Conservation (phyloP, 2,113 vertebrate genomes). For the Athene cunicularia region DNA sequence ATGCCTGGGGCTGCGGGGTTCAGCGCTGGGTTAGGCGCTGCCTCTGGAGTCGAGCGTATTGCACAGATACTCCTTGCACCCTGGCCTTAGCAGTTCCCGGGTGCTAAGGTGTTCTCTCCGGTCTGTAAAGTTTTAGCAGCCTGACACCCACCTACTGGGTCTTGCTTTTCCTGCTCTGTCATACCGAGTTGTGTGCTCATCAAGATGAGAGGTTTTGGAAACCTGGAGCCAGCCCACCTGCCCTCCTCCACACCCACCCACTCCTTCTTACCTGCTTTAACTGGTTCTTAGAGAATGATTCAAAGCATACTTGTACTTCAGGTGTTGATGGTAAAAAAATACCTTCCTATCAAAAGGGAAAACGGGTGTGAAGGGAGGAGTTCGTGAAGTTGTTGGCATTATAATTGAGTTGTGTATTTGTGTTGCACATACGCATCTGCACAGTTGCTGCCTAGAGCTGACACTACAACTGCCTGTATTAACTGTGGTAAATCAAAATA, state of each 20-base stretch:
- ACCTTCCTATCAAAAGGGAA: background rate
- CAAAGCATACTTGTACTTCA: background rate
- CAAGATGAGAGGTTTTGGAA: background rate
- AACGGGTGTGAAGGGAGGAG: background rate
- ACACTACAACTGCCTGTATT: background rate
- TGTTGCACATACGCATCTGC: background rate
- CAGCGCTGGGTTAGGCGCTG: fast-evolving
- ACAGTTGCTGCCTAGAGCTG: background rate
- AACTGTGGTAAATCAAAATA: background rate
- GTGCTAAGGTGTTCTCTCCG: background rate
- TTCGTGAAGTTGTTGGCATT: background rate
- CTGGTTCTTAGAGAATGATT: background rate
- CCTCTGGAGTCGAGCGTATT: background rate
- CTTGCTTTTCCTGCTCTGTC: background rate
- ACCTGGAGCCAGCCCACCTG: background rate
- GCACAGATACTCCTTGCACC: fast-evolving
- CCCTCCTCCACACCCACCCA: background rate
- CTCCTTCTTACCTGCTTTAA: background rate
- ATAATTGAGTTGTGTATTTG: background rate
- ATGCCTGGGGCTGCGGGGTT: fast-evolving
- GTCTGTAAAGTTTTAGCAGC: background rate
- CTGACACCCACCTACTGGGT: background rate
- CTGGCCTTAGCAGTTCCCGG: background rate
- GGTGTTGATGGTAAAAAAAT: background rate
- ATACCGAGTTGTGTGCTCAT: background rate